phyloP scores from a whole-genome alignment of 2,113 vertebrate genomes.

The Delphinus delphis region DNA sequence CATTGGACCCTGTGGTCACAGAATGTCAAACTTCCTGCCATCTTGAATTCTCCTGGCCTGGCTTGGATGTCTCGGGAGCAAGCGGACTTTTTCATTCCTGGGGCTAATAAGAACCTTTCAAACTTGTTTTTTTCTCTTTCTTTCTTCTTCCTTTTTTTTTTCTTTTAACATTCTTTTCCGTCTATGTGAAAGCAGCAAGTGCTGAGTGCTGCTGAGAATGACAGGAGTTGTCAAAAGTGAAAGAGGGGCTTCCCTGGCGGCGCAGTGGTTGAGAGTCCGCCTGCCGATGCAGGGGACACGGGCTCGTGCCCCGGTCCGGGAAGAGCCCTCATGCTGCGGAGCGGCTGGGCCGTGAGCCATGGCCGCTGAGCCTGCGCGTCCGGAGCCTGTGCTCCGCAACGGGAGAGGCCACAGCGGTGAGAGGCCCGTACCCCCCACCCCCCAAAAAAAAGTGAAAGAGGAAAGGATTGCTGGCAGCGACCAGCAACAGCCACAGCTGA shows the following conservation, averaged over 20 bases:
- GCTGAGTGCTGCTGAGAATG: conserved; percentile 48
- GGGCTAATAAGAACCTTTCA: conserved; percentile 75
- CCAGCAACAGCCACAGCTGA: not conserved
- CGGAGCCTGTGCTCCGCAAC: no score
- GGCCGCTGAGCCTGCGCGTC: no score
- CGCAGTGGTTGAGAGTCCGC: no score
- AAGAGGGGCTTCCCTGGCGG: not conserved
- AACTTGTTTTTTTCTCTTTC: conserved; percentile 34
- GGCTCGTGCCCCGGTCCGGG: no score
- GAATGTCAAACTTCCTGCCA: not conserved
- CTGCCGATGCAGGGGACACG: no score
- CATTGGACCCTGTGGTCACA: not conserved
- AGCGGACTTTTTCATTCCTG: conserved; percentile 58
- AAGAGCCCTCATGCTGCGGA: no score
- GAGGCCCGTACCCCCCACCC: no score
- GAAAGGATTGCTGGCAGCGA: not conserved
- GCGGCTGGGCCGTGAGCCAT: no score
- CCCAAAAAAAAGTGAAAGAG: not conserved
- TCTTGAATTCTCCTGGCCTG: conserved; percentile 25
- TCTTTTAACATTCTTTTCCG: conserved; percentile 48
- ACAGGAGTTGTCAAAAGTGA: conserved; percentile 50
- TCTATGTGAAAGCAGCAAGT: conserved; percentile 58
- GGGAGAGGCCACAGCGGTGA: no score
- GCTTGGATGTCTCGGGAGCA: conserved; percentile 44
- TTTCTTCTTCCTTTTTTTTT: not conserved